Evolutionary conservation across 23 tunicate species (phyloP).

Genomic region (Styela plicata): DNA sequence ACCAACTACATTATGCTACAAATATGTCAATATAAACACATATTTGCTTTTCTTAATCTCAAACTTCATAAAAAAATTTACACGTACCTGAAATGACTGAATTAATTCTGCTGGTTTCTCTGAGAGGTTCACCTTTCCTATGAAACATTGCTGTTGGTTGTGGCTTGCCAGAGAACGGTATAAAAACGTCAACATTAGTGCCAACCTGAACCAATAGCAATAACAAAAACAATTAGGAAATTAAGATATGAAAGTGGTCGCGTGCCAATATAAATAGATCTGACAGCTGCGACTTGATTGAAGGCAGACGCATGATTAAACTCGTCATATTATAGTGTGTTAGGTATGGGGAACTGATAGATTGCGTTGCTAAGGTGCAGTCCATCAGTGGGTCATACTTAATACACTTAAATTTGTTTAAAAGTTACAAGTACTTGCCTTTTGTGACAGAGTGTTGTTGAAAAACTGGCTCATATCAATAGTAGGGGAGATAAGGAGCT

Average conservation of each 20-base stretch:
- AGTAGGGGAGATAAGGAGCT: conserved; percentile 63
- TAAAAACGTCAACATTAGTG: conserved; percentile 41
- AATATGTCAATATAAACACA: neutral
- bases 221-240: neutral
- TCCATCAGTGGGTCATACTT: no score
- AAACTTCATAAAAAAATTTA: no score
- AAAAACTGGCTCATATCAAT: conserved; percentile 73
- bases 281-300: conserved; percentile 16
- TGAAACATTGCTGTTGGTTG: conserved; percentile 53
- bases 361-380: no score
- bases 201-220: conserved; percentile 28
- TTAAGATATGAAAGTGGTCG: no score
- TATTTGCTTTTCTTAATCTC: no score
- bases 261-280: conserved; percentile 12
- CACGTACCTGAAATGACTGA: conserved; percentile 37
- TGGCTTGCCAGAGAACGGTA: conserved; percentile 81
- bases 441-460: conserved; percentile 76
- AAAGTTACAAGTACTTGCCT: conserved; percentile 46
- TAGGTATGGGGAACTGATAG: no score
- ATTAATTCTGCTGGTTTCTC: conserved; percentile 74
- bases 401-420: no score
- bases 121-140: conserved; percentile 55
- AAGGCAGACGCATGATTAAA: no score
- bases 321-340: no score
- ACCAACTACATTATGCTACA: no score